Evolutionary conservation across 2,888 invertebrate species (phyloP), one percentile per base, ranked within the genome.

Genomic region (Linhomoeus sp.): DNA sequence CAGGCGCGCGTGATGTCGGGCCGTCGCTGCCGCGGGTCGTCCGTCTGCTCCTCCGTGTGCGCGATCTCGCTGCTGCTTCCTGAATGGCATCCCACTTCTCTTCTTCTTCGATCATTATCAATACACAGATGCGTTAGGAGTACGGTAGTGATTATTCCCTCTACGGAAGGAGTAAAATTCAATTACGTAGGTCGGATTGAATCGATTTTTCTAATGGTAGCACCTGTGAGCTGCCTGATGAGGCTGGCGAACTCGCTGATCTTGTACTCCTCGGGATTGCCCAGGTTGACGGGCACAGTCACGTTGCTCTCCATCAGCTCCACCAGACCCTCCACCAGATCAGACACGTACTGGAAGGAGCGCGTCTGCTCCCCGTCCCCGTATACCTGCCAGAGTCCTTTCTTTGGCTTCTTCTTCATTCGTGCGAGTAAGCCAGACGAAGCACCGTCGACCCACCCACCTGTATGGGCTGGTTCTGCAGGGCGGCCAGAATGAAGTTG

Each of bases 311-410:
- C 78, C 97, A 97, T 97, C 42, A 99, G 69, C 0, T 78, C 74
- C 36, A 92, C 75, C 43, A 97, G 71, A 0, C 97, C 97, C 60
- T 90, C 86, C 0, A 99, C 87, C 55, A 97, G 73, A 72, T 99
- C 97, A 12, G 83, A 81, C 15, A 99, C 85, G 64, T 92, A 99
- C 68, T 94, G 94, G 71, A 97, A 97, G 0, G 94, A 94, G 46
- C 97, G 75, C 0, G 97, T 75, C 60, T 75, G 74, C 17, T 63
- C 58, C 7, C 74, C 74, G 41, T 67, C 62, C 14, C 74, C 75
- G 57, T 74, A 73, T 22, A 74, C 64, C 73, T 73, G 57, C 33
- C 51, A 50, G 24, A 35, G 43, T 14, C 23, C 23, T 9, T 5
- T 12, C 12, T 23, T 12, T 33, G 15, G 9, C 15, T 33, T 9